Percentiles rank a stretch among this genome's conserved stretches.
Conservation (phyloP, 1,140 invertebrate genomes). For the Drosophila kepulauana region DNA sequence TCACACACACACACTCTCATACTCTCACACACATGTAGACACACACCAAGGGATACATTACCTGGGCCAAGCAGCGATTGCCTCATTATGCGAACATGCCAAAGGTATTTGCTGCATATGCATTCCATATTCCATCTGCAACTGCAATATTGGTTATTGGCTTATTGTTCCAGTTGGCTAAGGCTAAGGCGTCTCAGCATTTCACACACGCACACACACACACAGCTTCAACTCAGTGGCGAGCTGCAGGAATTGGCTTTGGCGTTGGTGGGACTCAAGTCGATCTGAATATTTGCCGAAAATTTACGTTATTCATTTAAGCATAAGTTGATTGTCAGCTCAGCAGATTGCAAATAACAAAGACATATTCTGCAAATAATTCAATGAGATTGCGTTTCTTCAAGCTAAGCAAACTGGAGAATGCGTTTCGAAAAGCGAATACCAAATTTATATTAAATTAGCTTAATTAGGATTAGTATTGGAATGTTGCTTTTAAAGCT, state of each 20-base stretch:
- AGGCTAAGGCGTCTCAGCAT: conserved; percentile 3
- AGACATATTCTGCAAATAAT: conserved; percentile 6
- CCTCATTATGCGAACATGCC: conserved; percentile 58
- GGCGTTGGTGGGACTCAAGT: neutral
- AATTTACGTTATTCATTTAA: conserved; percentile 30
- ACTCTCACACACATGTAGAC: neutral
- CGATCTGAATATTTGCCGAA: neutral
- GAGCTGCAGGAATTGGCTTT: too few species aligned
- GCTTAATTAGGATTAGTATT: too few species aligned
- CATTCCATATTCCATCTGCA: neutral
- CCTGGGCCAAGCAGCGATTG: conserved; percentile 30
- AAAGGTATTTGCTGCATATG: conserved; percentile 40
- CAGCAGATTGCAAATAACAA: conserved; percentile 26
- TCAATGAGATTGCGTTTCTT: neutral
- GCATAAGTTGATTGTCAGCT: conserved; percentile 31
- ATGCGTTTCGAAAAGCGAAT: too few species aligned
- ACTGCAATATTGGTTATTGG: conserved; percentile 52
- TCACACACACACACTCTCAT: neutral
- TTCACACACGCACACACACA: conserved; percentile 7
- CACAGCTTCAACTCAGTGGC: neutral
- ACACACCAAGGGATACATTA: neutral
- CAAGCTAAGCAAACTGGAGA: neutral
- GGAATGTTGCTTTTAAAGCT: too few species aligned
- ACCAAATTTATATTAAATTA: too few species aligned
- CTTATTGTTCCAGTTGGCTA: conserved; percentile 47